Evolutionary conservation across 2,113 vertebrate species (phyloP).

Genomic region (Petrocephalus microphthalmus): DNA sequence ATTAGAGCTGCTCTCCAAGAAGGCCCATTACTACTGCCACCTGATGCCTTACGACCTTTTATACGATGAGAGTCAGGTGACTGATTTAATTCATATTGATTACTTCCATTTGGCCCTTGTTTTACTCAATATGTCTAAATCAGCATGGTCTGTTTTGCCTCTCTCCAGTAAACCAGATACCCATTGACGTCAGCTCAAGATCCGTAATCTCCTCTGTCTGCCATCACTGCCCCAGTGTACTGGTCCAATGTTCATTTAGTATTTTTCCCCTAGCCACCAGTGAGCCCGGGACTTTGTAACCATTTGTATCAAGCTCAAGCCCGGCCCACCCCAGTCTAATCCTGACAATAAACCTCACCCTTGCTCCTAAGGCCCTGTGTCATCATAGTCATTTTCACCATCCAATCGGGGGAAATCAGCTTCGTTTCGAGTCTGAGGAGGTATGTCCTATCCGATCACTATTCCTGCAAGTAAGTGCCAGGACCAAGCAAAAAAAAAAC

Average conservation of each 20-base stretch:
- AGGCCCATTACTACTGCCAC: neutral
- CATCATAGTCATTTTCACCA: neutral
- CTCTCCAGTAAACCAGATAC: conserved; percentile 5
- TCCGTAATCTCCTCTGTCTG: neutral
- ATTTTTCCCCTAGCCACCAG: neutral
- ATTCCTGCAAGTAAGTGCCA: too few species aligned
- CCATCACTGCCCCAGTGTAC: neutral
- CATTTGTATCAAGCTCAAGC: neutral
- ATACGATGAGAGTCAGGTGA: neutral
- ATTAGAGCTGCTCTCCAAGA: neutral
- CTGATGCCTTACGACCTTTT: neutral
- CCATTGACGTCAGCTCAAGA: neutral
- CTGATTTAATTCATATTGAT: neutral
- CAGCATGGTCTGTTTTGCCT: neutral
- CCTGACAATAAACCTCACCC: neutral
- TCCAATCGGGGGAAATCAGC: neutral
- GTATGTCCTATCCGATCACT: neutral
- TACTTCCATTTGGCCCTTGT: neutral
- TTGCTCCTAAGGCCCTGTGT: neutral
- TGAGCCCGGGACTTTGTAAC: neutral
- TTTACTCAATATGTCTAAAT: neutral
- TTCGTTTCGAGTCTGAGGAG: neutral
- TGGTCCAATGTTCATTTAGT: neutral
- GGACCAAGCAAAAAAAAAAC: neutral
- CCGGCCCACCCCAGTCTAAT: neutral